These are phyloP conservation scores for Polypedilum vanderplanki DNA, from an alignment of 1,140 invertebrate species.

Conservation along the genomic window DNA sequence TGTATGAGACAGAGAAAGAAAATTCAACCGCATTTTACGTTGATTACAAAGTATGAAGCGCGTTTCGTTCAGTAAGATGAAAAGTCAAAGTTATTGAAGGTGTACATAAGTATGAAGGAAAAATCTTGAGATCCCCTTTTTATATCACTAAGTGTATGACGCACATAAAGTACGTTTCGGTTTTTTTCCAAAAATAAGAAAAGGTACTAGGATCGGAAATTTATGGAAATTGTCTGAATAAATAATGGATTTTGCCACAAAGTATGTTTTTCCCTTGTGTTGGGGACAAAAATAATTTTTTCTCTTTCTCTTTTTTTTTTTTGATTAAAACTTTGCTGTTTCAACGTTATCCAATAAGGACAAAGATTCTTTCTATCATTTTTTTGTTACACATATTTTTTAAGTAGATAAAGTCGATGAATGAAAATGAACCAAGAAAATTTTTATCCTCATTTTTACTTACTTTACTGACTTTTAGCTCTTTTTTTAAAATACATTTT, in stretches of 20 bases:
- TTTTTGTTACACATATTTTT: not conserved
- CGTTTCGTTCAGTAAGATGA: not conserved
- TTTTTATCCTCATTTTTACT: too few relatives aligned
- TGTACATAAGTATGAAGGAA: not conserved
- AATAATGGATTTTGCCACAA: slow-evolving; percentile 24
- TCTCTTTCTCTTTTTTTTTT: not conserved
- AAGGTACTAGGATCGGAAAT: slow-evolving; percentile 15
- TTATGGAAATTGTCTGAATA: slow-evolving; percentile 28
- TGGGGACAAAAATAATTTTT: slow-evolving; percentile 12
- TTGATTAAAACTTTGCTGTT: slow-evolving; percentile 22
- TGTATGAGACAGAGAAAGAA: not conserved
- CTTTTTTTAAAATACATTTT: too few relatives aligned
- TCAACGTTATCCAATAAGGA: not conserved
- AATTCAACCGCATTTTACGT: slow-evolving; percentile 28
- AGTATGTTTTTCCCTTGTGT: not conserved
- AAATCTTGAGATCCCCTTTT: slow-evolving; percentile 10
- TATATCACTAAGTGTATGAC: not conserved
- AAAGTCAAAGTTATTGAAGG: not conserved
- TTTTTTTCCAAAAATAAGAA: not conserved
- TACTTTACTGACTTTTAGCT: too few relatives aligned
- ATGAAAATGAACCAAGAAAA: not conserved
- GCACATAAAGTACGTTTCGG: not conserved
- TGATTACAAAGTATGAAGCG: slow-evolving; percentile 24
- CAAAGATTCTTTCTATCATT: not conserved
- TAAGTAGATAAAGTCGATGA: slow-evolving; percentile 11